Conservation (phyloP, 2,888 invertebrate species). For the Alloplasta piceator region DNA sequence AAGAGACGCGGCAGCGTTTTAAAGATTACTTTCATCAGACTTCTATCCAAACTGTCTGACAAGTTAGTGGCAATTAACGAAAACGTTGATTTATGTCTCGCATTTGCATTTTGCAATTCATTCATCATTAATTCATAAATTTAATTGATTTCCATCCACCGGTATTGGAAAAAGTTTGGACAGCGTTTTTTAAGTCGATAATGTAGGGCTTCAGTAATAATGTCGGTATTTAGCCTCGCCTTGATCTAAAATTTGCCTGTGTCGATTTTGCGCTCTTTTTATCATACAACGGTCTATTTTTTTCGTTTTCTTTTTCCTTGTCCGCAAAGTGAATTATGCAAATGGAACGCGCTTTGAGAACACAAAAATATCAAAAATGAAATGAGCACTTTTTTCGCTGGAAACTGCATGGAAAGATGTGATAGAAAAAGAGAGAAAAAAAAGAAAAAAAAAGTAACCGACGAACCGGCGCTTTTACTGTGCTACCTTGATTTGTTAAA, state of each 20-base stretch:
- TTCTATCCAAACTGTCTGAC: too few species aligned
- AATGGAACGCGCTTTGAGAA: conserved; percentile 10
- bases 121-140: too few species aligned
- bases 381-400: conserved; percentile 9
- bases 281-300: conserved; percentile 19
- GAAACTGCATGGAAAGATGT: background rate
- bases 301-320: conserved; percentile 21
- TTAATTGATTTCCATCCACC: too few species aligned
- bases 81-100: too few species aligned
- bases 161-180: too few species aligned
- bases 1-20: too few species aligned
- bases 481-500: conserved; percentile 78
- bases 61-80: too few species aligned
- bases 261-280: conserved; percentile 30
- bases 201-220: too few species aligned
- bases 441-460: conserved; percentile 45
- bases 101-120: too few species aligned
- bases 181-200: too few species aligned
- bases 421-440: conserved; percentile 28
- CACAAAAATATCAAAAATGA: conserved; percentile 47
- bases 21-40: too few species aligned
- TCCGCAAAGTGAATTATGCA: conserved; percentile 4
- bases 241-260: conserved; percentile 31
- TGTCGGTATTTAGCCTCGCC: too few species aligned
- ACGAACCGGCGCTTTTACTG: conserved; percentile 72